A percentile compares a stretch with the other conserved stretches of the same genome.
phyloP scores from a whole-genome alignment of 2,888 invertebrate species.

The Congeria kusceri region DNA sequence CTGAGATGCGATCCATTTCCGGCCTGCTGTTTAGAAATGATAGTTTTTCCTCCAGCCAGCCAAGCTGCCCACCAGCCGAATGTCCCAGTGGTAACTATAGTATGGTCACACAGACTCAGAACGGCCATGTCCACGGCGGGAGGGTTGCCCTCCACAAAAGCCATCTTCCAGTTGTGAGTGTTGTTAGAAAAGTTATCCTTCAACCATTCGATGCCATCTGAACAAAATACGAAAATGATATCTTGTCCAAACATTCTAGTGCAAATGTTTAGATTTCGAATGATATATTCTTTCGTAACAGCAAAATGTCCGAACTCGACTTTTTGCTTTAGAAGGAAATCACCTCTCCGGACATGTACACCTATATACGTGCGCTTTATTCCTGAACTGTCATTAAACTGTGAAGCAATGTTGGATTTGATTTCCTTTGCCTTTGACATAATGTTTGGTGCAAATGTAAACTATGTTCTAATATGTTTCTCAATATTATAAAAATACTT shows the following conservation, averaged over 20 bases:
- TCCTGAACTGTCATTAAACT: no score
- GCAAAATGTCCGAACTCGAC: constrained; percentile 46
- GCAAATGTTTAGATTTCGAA: constrained; percentile 60
- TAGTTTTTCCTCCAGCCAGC: constrained; percentile 45
- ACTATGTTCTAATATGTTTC: constrained; percentile 55
- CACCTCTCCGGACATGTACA: constrained; percentile 66
- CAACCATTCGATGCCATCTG: constrained; percentile 63
- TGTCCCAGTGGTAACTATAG: neutral
- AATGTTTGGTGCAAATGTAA: constrained; percentile 53
- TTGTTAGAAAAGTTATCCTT: constrained; percentile 52
- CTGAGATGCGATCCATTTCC: constrained; percentile 21
- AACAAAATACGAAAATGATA: constrained; percentile 61
- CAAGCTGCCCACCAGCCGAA: constrained; percentile 2
- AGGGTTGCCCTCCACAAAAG: constrained; percentile 49
- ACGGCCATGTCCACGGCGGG: neutral
- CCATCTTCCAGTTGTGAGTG: constrained; percentile 16
- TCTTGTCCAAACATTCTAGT: constrained; percentile 42
- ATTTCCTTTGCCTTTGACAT: constrained; percentile 27
- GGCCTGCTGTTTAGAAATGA: constrained; percentile 64
- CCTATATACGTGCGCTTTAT: constrained; percentile 41
- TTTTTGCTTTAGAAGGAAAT: constrained; percentile 38
- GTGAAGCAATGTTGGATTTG: no score
- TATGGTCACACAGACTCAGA: neutral
- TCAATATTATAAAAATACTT: constrained; percentile 60
- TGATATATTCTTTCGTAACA: constrained; percentile 60